Base-by-base conservation (phyloP, 2,113 vertebrate genomes). In the Fukomys damarensis region DNA sequence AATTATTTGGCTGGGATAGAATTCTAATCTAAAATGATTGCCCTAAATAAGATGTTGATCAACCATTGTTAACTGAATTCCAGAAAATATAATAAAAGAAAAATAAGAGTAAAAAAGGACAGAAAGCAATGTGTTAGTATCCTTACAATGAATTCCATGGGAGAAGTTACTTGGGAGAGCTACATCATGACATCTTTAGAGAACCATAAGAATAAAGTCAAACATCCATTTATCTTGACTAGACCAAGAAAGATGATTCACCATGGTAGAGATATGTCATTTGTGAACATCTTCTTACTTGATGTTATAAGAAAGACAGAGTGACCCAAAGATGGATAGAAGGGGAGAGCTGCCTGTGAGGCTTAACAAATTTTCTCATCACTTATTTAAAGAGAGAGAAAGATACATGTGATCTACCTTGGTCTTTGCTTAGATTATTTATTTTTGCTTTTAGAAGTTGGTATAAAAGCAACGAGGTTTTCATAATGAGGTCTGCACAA, bases 21-120 rank as follows among this genome's bases (percentile, higher is more conserved):
- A 92, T 81, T 94, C 49, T 91, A 91, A 92, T 63, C 72, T 61
- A 66, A 76, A 87, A 87, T 85, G 89, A 87, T 59, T 95, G 7
- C 61, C 30, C 38, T 90, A 92, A 94, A 68, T 61, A 90, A 79
- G 38, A 63, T 95, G 38, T 12, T 93, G 52, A 77, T 77, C 14
- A 93, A 52, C 74, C 22, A 83, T 38, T 86, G n/a, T 65, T 89
- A 74, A 94, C 74, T 61, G 86, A 63, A 96, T 94, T 93, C 28
- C 35, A 93, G 13, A 95, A 12, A 28, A 49, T 2, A 83, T 24
- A 92, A 49, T 63, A 72, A 95, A 86, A 68, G 35, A 81, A 91
- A 86, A 65, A n/a, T 1, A 81, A 28, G 56, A 0, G 11, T 54
- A 65, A 46, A 89, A 89, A 87, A 81, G 7, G 22, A 19, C 79